Percentiles rank a stretch among this genome's conserved stretches.
These are phyloP conservation scores for Agelastica alni DNA, from an alignment of 2,888 invertebrate species.

Conservation along the genomic window DNA sequence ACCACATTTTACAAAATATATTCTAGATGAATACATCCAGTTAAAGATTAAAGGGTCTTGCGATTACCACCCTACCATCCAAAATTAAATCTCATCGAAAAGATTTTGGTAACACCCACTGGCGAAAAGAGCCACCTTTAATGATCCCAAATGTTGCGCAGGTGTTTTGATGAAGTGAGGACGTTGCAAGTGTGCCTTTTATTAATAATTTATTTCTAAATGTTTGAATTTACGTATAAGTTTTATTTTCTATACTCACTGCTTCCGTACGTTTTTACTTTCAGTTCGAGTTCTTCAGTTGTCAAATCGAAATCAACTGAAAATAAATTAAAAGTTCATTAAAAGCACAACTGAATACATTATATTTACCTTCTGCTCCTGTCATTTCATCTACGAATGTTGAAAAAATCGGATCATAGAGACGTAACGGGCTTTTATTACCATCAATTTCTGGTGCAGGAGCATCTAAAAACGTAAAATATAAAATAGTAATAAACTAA, in stretches of 20 bases:
- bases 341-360: neutral
- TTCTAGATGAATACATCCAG: too few species aligned
- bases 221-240: too few species aligned
- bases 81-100: too few species aligned
- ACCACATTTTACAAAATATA: too few species aligned
- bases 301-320: slow-evolving; percentile 46
- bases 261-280: slow-evolving; percentile 39
- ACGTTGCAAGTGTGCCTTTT: too few species aligned
- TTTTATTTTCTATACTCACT: slow-evolving; percentile 42
- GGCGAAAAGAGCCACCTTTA: too few species aligned
- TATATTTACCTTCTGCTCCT: slow-evolving; percentile 49
- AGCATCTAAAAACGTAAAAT: slow-evolving; percentile 12
- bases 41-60: too few species aligned
- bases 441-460: slow-evolving; percentile 30
- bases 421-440: slow-evolving; percentile 37
- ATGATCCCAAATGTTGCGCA: too few species aligned
- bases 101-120: too few species aligned
- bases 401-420: slow-evolving; percentile 45
- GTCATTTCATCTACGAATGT: slow-evolving; percentile 49
- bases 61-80: too few species aligned
- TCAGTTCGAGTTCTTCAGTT: slow-evolving; percentile 41
- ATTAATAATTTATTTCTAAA: too few species aligned
- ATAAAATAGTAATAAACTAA: neutral
- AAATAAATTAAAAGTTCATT: slow-evolving; percentile 25
- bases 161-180: too few species aligned